phyloP scores from a whole-genome alignment of 2,797 vertebrate species.

The Perdix hodgsoniae region DNA sequence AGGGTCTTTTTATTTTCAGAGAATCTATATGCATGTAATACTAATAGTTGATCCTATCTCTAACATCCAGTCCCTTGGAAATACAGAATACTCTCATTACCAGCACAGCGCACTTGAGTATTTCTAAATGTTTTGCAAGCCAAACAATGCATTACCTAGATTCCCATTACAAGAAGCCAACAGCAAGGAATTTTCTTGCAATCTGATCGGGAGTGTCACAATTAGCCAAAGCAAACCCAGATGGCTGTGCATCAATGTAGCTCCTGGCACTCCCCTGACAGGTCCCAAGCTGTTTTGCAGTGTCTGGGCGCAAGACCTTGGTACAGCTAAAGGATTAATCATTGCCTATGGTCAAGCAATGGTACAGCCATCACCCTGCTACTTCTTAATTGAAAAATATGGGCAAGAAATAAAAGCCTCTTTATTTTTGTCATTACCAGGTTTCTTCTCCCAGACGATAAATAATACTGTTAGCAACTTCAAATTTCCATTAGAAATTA shows the following conservation, averaged over 20 bases:
- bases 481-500: not conserved
- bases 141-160: fast-evolving
- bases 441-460: not conserved
- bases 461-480: not conserved
- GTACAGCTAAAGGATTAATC: not conserved
- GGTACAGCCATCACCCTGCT: not conserved
- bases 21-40: not conserved
- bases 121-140: not conserved
- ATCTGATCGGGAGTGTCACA: not conserved
- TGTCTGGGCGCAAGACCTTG: not conserved
- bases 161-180: no score
- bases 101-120: not conserved
- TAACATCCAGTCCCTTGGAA: not conserved
- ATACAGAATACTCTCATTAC: not conserved
- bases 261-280: not conserved
- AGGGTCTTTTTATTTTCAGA: not conserved
- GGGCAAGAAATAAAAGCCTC: not conserved
- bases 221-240: not conserved
- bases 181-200: not conserved
- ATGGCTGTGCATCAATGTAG: not conserved
- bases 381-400: not conserved
- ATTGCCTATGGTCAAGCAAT: not conserved
- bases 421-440: not conserved
- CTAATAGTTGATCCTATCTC: not conserved
- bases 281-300: not conserved